Conservation (phyloP, 2,888 invertebrate species). For the Pseudococcus viburni region DNA sequence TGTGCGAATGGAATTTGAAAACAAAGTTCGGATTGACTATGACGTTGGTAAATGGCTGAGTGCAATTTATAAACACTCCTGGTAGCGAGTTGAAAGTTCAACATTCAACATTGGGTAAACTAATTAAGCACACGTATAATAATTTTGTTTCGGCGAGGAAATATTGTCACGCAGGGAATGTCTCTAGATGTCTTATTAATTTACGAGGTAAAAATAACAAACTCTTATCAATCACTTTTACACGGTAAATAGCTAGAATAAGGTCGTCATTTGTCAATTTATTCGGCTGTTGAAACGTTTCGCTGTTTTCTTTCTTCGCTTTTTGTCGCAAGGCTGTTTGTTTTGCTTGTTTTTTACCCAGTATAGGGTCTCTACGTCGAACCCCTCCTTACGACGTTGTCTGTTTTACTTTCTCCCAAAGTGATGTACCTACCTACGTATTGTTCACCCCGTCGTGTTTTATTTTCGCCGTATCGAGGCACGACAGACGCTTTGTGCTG, state of each 20-base stretch:
- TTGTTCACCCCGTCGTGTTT: background rate
- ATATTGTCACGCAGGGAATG: background rate
- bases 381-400: background rate
- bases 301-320: conserved; percentile 43
- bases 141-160: background rate
- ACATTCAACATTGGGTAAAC: background rate
- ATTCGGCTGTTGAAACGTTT: conserved; percentile 48
- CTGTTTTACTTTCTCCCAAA: background rate
- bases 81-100: conserved; percentile 14
- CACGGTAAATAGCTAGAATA: background rate
- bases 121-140: background rate
- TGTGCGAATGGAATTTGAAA: background rate
- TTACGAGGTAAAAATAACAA: conserved; percentile 33
- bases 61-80: background rate
- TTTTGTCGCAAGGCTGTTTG: conserved; percentile 41
- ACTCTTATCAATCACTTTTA: conserved; percentile 50
- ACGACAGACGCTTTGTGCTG: background rate
- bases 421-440: background rate
- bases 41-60: background rate
- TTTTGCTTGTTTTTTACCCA: conserved; percentile 19
- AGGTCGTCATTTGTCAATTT: conserved; percentile 55
- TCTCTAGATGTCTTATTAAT: background rate
- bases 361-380: background rate
- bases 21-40: background rate
- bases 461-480: background rate